phyloP scores from a whole-genome alignment of 2,888 invertebrate genomes.

The Scaptomyza parva region DNA sequence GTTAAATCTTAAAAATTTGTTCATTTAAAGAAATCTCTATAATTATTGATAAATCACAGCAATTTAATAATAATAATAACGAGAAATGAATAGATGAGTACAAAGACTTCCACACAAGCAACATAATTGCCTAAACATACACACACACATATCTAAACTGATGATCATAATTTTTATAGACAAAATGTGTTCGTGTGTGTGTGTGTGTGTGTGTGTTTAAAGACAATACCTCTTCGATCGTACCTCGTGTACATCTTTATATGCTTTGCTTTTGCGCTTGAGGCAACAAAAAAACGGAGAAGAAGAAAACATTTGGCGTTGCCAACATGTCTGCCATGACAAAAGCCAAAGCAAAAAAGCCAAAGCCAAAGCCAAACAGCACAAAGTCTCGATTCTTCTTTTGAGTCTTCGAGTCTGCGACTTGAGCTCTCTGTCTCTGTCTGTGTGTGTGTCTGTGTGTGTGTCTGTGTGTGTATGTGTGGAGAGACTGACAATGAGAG shows the following conservation, averaged over 20 bases:
- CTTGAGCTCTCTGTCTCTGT: slow-evolving; percentile 12
- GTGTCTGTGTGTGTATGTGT: slow-evolving; percentile 4
- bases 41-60: slow-evolving; percentile 35
- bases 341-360: slow-evolving; percentile 52
- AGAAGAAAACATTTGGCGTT: slow-evolving; percentile 72
- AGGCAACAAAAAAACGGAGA: slow-evolving; percentile 41
- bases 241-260: slow-evolving; percentile 63
- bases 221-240: slow-evolving; percentile 53
- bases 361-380: slow-evolving; percentile 24
- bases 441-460: too few relatives aligned
- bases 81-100: slow-evolving; percentile 21
- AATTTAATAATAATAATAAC: slow-evolving; percentile 32
- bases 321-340: slow-evolving; percentile 80
- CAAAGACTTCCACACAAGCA: slow-evolving; percentile 6
- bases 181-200: slow-evolving; percentile 1
- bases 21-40: slow-evolving; percentile 27
- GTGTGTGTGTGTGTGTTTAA: slow-evolving; percentile 3
- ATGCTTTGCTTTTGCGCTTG: slow-evolving; percentile 43
- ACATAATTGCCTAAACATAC: slow-evolving; percentile 43
- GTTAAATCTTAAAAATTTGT: slow-evolving; percentile 5
- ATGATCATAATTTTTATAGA: slow-evolving; percentile 51
- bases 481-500: slow-evolving; percentile 63
- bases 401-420: slow-evolving; percentile 38
- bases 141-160: slow-evolving; percentile 28
- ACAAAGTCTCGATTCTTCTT: slow-evolving; percentile 26